These are phyloP conservation scores for Myotis myotis DNA, from an alignment of 2,797 vertebrate genomes.

Conservation along the genomic window DNA sequence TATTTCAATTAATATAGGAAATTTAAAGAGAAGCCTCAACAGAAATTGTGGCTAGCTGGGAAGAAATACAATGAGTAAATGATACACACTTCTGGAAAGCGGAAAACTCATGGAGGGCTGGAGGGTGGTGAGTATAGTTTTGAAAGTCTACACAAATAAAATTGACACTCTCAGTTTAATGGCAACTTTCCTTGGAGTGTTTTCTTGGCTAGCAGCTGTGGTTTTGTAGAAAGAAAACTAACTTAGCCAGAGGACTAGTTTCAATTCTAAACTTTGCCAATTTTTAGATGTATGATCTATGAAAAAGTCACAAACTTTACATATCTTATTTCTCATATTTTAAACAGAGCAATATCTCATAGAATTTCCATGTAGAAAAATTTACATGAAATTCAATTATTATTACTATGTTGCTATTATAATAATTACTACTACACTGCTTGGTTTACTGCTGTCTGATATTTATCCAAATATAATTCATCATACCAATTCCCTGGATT, in stretches of 20 bases:
- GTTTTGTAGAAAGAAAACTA: neutral
- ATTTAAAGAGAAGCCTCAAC: neutral
- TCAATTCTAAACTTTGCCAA: neutral
- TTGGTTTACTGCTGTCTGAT: neutral
- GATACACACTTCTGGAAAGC: neutral
- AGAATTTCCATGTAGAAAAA: neutral
- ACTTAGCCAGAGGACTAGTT: neutral
- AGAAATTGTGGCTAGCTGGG: neutral
- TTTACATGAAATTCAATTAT: neutral
- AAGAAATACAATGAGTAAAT: neutral
- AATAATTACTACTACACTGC: neutral
- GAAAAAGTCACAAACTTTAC: neutral
- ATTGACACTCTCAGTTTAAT: neutral
- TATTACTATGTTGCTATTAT: neutral
- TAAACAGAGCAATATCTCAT: neutral
- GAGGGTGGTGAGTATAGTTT: neutral
- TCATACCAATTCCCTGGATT: neutral
- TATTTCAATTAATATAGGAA: neutral
- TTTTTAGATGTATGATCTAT: neutral
- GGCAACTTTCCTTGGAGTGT: neutral
- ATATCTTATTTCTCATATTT: neutral
- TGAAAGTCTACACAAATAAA: neutral
- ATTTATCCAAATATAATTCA: neutral
- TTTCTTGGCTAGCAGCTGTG: neutral
- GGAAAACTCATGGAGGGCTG: neutral